phyloP scores from a whole-genome alignment of 2,888 invertebrate species.

The Dicyrtoma fusca region DNA sequence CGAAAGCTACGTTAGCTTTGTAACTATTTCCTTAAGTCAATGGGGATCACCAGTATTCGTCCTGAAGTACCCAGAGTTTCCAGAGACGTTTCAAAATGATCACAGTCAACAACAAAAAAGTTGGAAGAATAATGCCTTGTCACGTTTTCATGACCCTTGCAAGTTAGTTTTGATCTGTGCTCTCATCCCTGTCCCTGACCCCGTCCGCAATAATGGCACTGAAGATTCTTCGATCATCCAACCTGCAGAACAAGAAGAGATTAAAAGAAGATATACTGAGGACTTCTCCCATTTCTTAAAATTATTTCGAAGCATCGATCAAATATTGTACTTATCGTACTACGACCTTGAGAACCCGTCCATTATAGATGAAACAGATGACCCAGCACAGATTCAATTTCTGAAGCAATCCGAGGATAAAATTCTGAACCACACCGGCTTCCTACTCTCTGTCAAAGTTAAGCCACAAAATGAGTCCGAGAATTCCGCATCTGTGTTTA shows the following conservation, averaged over 20 bases:
- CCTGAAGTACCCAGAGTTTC: constrained; percentile 23
- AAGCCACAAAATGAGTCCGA: constrained; percentile 26
- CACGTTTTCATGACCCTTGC: constrained; percentile 28
- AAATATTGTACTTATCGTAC: constrained; percentile 43
- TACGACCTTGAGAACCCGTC: not conserved
- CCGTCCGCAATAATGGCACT: too few relatives aligned
- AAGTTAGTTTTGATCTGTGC: constrained; percentile 49
- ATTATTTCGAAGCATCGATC: constrained; percentile 45
- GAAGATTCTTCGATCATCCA: too few relatives aligned
- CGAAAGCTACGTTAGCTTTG: constrained; percentile 39
- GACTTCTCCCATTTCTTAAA: too few relatives aligned
- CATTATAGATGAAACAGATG: not conserved
- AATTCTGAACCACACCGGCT: constrained; percentile 45
- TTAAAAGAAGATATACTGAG: too few relatives aligned
- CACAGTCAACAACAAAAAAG: not conserved
- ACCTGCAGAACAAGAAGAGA: too few relatives aligned
- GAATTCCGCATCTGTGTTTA: constrained; percentile 42
- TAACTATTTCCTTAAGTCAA: constrained; percentile 32
- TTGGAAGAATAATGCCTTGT: not conserved
- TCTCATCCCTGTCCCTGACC: constrained; percentile 33
- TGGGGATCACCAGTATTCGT: constrained; percentile 48
- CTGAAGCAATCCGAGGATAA: constrained; percentile 12
- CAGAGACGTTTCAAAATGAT: not conserved
- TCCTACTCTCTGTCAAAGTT: constrained; percentile 41
- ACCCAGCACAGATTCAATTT: too few relatives aligned